phyloP scores from a whole-genome alignment of 2,888 invertebrate species.

The Diogma glabrata region DNA sequence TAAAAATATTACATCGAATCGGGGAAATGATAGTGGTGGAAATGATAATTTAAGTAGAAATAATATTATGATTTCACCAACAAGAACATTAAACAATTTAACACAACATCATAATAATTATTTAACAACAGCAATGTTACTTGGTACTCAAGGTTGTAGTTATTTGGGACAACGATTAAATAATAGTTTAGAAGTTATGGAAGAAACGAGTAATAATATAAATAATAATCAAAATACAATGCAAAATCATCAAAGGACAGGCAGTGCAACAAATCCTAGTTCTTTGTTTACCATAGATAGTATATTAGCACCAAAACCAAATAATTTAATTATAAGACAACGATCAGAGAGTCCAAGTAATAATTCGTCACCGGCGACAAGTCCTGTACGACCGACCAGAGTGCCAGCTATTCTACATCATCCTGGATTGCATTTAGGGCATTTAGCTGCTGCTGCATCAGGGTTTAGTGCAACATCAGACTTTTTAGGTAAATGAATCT shows the following conservation, averaged over 20 bases:
- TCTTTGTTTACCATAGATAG: conserved; percentile 78
- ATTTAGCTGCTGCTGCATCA: conserved; percentile 48
- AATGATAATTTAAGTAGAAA: conserved; percentile 12
- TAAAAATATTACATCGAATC: conserved; percentile 6
- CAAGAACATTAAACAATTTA: conserved; percentile 1
- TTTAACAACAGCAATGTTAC: conserved; percentile 35
- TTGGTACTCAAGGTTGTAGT: conserved; percentile 35
- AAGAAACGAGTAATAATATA: not conserved
- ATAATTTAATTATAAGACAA: conserved; percentile 20
- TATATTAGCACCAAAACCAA: conserved; percentile 62
- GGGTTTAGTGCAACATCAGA: conserved; percentile 60
- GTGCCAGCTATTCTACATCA: conserved; percentile 39
- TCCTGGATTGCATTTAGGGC: conserved; percentile 45
- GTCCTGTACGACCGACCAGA: conserved; percentile 36
- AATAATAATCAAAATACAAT: conserved; percentile 11
- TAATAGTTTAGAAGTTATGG: conserved; percentile 22
- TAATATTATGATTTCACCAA: conserved; percentile 21
- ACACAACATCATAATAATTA: conserved; percentile 20
- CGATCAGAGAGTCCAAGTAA: conserved; percentile 33
- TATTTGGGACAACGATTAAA: conserved; percentile 33
- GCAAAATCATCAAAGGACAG: conserved; percentile 14
- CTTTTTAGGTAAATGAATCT: conserved; percentile 59
- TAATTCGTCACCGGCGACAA: conserved; percentile 43
- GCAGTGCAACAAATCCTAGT: conserved; percentile 36
- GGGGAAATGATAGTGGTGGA: conserved; percentile 3